Evolutionary conservation across 2,888 invertebrate genomes (phyloP), one percentile per base, ranked within the genome.

Genomic region (Orthosia cruda): DNA sequence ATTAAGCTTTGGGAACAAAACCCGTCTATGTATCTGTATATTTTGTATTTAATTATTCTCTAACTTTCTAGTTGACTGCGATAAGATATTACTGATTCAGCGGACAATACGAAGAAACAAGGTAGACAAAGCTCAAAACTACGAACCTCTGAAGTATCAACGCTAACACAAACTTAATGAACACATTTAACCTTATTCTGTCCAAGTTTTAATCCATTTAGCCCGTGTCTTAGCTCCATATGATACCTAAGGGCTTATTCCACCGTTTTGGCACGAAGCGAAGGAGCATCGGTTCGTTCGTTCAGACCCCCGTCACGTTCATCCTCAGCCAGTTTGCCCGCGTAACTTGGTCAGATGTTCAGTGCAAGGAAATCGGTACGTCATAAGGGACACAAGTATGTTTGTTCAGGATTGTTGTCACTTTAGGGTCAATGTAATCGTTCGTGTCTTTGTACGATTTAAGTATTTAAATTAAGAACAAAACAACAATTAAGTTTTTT

Each of bases 371-470:
- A 90, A 88, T 80, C 87, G 77, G 88, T 88, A 88, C 83, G 85
- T 88, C 88, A 85, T 90, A 84, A 80, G 64, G 72, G 65, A 73
- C 70, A 66, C 70, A 77, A 85, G 85, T 87, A 85, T 88, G 86
- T 90, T 91, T 88, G 77, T 81, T 89, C 83, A 88, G 89, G 89
- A 87, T 87, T 82, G 74, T 73, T 80, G 84, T 81, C 79, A 79
- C 80, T 84, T 81, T 54, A 55, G 12, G 58, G 50, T 58, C 58
- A 62, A 70, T 18, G 52, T 54, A 62, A 84, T 66, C 54, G 40
- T 49, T 66, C 71, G n/a, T 59, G 74, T 70, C 50, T 54, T 50
- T 72, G 49, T 64, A 45, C 54, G 32, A 32, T 15, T 64, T 55
- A 13, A 57, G 71, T 80, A 71, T 75, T 54, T 20, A 40, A 40